Base-by-base conservation (phyloP, 2,888 invertebrate genomes). In the Mylabris sibirica region DNA sequence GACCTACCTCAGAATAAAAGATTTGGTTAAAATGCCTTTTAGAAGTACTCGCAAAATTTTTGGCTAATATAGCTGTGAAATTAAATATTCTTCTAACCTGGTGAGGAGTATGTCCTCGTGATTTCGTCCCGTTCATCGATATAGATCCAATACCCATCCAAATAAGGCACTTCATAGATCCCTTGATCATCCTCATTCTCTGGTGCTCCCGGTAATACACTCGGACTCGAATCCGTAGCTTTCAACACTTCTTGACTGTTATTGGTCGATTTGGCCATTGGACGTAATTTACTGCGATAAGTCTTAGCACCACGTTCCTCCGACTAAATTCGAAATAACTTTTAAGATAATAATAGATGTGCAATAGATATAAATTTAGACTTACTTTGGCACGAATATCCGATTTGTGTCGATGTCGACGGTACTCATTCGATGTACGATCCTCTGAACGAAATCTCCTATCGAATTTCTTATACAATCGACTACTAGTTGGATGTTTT, bases 381-480 rank as follows among this genome's bases (percentile, higher is more conserved):
- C 72, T 76, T 80, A 92, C 92, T 89, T 95, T 95, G 8, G 95
- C 95, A 75, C 95, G 86, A 35, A 92, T 91, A 77, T 94, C 94
- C 71, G 91, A 90, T 68, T 92, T 87, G 73, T 88, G 88, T 59
- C 90, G 87, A 77, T 89, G 90, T 0, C 87, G 9, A 93, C 93
- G n/a, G 93, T 88, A 83, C 91, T 93, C 76, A 93, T 86, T 79
- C 92, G 94, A 79, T 91, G 93, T 80, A 91, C 88, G 83, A 92
- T 95, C 84, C 92, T 95, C 30, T 90, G 87, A 60, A 88, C 90
- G 67, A 87, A 79, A 74, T 74, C 94, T 86, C 78, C 93, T 93
- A 76, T 94, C 93, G 79, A 92, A 87, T 83, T 94, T 94, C 83
- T 93, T 94, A 82, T 93, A 93, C 30, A 93, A 83, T 2, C 92